Evolutionary conservation across 2,888 invertebrate species (phyloP).

Genomic region (Antheraea assamensis): DNA sequence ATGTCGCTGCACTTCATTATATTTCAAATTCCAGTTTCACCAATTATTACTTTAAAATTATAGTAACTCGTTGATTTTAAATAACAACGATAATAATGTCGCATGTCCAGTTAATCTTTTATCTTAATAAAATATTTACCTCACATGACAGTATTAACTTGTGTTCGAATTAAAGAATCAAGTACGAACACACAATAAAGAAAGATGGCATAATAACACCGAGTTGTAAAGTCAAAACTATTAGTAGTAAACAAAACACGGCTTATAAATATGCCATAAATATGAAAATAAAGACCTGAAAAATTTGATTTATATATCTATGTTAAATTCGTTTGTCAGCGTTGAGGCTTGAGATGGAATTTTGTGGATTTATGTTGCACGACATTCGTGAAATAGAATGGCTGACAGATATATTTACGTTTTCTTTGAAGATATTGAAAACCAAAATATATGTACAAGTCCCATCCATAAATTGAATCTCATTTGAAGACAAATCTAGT

Average conservation of each 20-base stretch:
- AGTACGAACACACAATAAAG: neutral
- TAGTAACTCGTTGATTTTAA: neutral
- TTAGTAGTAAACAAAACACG: neutral
- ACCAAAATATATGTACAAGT: neutral
- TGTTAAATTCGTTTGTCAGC: neutral
- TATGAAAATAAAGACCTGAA: neutral
- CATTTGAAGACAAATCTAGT: neutral
- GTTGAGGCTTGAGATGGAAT: neutral
- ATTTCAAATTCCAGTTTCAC: neutral
- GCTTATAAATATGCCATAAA: neutral
- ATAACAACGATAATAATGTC: neutral
- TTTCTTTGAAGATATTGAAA: neutral
- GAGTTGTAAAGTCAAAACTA: neutral
- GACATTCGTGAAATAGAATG: neutral
- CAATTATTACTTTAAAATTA: neutral
- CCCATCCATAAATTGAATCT: neutral
- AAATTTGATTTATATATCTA: neutral
- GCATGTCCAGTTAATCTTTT: neutral
- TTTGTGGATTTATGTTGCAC: neutral
- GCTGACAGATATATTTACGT: conserved; percentile 4
- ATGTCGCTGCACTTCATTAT: neutral
- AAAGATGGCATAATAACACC: neutral
- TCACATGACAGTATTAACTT: neutral
- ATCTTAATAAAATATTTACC: neutral
- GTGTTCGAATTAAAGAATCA: too few relatives aligned